A percentile compares a stretch with the other conserved stretches of the same genome.
Evolutionary conservation across 2,888 invertebrate species (phyloP).

Genomic region (Acleris laterana): DNA sequence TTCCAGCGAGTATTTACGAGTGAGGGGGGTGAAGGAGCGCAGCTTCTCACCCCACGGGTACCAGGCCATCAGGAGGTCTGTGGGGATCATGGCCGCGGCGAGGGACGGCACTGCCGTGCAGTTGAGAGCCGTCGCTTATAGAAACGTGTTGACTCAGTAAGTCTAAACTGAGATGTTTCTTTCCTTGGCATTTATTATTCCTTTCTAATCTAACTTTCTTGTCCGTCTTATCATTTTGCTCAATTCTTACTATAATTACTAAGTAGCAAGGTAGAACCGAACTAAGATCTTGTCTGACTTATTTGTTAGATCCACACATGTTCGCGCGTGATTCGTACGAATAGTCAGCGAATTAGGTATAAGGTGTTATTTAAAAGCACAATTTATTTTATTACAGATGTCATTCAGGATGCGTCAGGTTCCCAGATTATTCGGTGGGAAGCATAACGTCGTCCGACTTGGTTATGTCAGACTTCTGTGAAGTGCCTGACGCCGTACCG

Average conservation of each 20-base stretch:
- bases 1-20: slow-evolving; percentile 68
- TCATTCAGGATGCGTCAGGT: slow-evolving; percentile 80
- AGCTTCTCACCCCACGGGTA: slow-evolving; percentile 64
- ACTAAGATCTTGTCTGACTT: no score
- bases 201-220: no score
- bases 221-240: no score
- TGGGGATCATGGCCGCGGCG: slow-evolving; percentile 67
- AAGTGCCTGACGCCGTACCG: slow-evolving; percentile 68
- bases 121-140: slow-evolving; percentile 80
- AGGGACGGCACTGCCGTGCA: slow-evolving; percentile 84
- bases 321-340: no score
- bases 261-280: no score
- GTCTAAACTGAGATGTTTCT: slow-evolving; percentile 46
- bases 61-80: slow-evolving; percentile 56
- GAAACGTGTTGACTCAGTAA: slow-evolving; percentile 83
- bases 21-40: slow-evolving; percentile 80
- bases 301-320: no score
- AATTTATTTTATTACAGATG: slow-evolving; percentile 60
- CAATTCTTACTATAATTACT: no score
- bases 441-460: slow-evolving; percentile 78
- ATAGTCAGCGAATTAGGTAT: no score
- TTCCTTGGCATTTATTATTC: neutral
- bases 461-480: slow-evolving; percentile 73
- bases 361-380: neutral
- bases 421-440: slow-evolving; percentile 65